Conservation (phyloP, 2,888 invertebrate genomes). For the Rhopalosiphum nymphaeae region DNA sequence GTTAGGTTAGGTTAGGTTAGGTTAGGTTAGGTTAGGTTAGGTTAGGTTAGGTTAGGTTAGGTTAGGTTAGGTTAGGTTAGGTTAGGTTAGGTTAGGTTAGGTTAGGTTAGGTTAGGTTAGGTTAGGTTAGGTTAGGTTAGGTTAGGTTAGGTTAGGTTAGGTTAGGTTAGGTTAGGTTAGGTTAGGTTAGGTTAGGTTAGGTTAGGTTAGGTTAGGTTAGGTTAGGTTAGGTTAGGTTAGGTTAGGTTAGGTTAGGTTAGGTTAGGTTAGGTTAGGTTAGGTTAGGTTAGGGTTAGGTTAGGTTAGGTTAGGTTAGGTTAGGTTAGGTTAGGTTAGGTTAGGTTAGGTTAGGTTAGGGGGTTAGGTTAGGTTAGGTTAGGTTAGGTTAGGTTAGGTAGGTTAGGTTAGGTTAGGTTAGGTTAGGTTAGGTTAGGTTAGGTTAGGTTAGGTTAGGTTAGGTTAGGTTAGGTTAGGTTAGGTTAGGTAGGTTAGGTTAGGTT, state of each 20-base stretch:
- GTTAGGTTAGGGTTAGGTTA: conserved; percentile 62
- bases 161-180: conserved; percentile 65
- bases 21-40: conserved; percentile 11
- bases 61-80: conserved; percentile 11
- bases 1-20: conserved; percentile 11
- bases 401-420: too few species aligned
- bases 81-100: conserved; percentile 11
- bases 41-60: conserved; percentile 11
- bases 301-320: conserved; percentile 59
- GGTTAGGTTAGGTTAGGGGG: conserved; percentile 48
- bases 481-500: conserved; percentile 65
- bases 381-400: conserved; percentile 66
- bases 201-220: conserved; percentile 57
- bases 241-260: conserved; percentile 57
- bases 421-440: too few species aligned
- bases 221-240: conserved; percentile 38
- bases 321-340: conserved; percentile 43
- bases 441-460: too few species aligned
- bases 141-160: conserved; percentile 11
- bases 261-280: conserved; percentile 63
- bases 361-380: conserved; percentile 61
- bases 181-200: conserved; percentile 61
- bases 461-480: too few species aligned
- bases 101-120: conserved; percentile 11
- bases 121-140: conserved; percentile 11